Conservation (phyloP, 92 coral and sea anemone genomes). For the Desmophyllum pertusum region DNA sequence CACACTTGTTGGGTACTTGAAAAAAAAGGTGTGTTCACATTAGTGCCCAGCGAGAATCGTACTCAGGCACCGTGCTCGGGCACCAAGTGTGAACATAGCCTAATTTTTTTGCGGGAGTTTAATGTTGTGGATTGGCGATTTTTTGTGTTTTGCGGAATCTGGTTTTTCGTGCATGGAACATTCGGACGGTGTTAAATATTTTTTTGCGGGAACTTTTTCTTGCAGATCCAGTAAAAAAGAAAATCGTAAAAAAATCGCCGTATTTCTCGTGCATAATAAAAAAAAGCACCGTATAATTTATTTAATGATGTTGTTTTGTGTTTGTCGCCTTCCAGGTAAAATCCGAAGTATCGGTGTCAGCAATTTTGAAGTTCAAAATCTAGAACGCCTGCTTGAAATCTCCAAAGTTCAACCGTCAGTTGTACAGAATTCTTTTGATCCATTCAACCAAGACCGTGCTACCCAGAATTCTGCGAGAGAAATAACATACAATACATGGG, state of each 20-base stretch:
- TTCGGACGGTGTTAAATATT: no score
- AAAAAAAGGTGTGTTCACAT: no score
- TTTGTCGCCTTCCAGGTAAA: conserved; percentile 57
- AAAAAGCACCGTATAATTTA: neutral
- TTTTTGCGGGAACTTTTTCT: neutral
- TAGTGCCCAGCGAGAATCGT: no score
- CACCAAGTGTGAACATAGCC: no score
- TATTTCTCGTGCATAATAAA: no score
- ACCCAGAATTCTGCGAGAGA: conserved; percentile 73
- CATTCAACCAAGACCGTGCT: conserved; percentile 81
- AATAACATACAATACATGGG: conserved; percentile 90
- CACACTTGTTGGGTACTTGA: no score
- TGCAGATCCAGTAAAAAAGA: neutral
- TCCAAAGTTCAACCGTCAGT: conserved; percentile 81
- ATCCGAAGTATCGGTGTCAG: conserved; percentile 97
- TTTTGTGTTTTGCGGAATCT: no score
- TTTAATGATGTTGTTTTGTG: neutral
- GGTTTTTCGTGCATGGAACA: no score
- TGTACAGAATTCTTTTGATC: conserved; percentile 90
- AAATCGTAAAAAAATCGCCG: neutral
- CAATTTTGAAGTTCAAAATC: conserved; percentile 81
- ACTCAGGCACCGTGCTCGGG: no score
- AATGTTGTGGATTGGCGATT: no score
- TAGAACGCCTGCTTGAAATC: conserved; percentile 68
- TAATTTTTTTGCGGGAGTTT: no score